phyloP scores from a whole-genome alignment of 2,113 vertebrate species.

The Rousettus leschenaultii region DNA sequence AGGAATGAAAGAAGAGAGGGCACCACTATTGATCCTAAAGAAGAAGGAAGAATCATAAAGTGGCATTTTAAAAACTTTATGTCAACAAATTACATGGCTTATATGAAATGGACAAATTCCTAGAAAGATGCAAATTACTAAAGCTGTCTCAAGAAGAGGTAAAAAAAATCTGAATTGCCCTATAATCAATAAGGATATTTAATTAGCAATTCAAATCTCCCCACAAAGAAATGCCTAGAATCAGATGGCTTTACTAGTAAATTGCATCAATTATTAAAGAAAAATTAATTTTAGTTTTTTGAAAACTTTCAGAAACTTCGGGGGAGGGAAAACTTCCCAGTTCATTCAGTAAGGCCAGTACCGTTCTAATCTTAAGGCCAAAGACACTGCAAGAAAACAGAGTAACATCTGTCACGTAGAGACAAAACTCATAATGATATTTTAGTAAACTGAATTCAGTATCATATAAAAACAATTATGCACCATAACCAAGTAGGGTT shows the following conservation, averaged over 20 bases:
- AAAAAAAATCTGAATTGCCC: not conserved
- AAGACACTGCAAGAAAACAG: not conserved
- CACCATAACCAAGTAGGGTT: not conserved
- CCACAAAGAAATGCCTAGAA: not conserved
- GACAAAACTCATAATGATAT: not conserved
- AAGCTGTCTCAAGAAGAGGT: not conserved
- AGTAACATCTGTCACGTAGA: not conserved
- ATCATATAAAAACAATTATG: not conserved
- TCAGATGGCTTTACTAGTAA: not conserved
- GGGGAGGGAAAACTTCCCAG: not conserved
- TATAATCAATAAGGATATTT: not conserved
- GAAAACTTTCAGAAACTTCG: not conserved
- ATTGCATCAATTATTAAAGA: not conserved
- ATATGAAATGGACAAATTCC: not conserved
- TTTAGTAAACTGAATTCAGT: not conserved
- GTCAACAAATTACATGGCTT: not conserved
- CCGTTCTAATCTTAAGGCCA: not conserved
- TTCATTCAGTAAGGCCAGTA: not conserved
- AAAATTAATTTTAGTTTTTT: not conserved
- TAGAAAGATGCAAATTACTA: not conserved
- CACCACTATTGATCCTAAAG: not conserved
- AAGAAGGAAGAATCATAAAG: not conserved
- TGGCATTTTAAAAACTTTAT: not conserved
- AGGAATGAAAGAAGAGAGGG: not conserved
- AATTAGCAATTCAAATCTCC: not conserved